Evolutionary conservation across 2,888 invertebrate genomes (phyloP), one percentile per base, ranked within the genome.

Genomic region (Sarcophaga variegata): DNA sequence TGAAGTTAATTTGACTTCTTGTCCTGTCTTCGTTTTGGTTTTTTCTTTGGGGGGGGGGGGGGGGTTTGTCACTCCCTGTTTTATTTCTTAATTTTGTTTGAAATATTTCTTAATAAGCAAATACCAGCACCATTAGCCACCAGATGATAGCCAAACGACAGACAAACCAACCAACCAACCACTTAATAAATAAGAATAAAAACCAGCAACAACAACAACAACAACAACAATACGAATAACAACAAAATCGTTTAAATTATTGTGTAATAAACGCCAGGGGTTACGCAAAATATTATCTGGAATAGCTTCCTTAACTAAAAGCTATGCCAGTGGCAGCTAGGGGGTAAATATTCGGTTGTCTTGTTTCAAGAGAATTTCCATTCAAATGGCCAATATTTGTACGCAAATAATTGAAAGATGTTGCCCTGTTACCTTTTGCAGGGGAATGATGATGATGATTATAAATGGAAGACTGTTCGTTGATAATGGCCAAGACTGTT

Each of bases 151-250:
- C 37, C 6, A 27, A 27, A 27, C 27, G 27, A 27, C 37, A 8
- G 37, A 37, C 37, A 8, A 8, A 37, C 37, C 37, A 8, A 37
- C 37, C 37, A 37, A 2, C 37, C 37, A 25, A n/a, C 45, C 70
- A 67, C 66, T 71, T 71, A 4, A 54, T 71, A 59, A 71, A 71
- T n/a, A 71, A 71, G 27, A 72, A 62, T 10, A 62, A 11, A 62
- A 62, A 62, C n/a, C n/a, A 62, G 5, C n/a, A 17, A 62, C 10
- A 62, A 62, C 8, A 60, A 60, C 27, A 71, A 64, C n/a, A 17
- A 62, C 10, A 62, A 62, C 14, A 66, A 66, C 22, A 62, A 70
- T 54, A 49, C 14, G 4, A 49, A 49, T 37, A 49, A 49, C 12
- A 54, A 14, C 54, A 54, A 14, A 54, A 54, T 37, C 14, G 54